Conservation (phyloP, 2,888 invertebrate genomes). For the Drosophila monieri region DNA sequence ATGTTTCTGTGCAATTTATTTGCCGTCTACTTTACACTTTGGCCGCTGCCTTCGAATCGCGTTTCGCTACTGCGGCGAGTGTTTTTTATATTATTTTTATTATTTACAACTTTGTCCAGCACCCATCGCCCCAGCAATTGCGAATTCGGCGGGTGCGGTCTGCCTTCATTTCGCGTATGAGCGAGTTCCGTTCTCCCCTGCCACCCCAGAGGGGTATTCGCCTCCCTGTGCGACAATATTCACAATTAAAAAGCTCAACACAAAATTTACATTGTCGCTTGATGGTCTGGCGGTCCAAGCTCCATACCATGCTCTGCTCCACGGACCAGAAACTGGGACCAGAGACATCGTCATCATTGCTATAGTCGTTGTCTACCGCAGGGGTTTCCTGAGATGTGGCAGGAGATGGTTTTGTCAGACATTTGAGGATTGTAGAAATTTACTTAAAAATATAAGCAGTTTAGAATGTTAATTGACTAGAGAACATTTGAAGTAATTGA, state of each 20-base stretch:
- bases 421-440: background rate
- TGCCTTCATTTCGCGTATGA: conserved; percentile 76
- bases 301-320: conserved; percentile 34
- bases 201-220: background rate
- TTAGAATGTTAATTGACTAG: background rate
- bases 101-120: conserved; percentile 55
- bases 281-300: conserved; percentile 54
- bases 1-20: conserved; percentile 71
- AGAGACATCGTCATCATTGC: conserved; percentile 51
- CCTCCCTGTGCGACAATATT: conserved; percentile 47
- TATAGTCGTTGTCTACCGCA: conserved; percentile 15
- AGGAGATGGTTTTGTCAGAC: conserved; percentile 8
- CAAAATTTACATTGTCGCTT: conserved; percentile 79
- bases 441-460: background rate
- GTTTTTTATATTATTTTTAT: conserved; percentile 33
- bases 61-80: conserved; percentile 40
- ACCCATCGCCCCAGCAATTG: conserved; percentile 23
- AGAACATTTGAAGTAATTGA: too few species aligned
- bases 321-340: conserved; percentile 36
- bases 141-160: conserved; percentile 67
- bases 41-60: conserved; percentile 57
- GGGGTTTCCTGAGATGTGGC: conserved; percentile 18
- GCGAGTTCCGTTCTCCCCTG: conserved; percentile 25
- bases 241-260: conserved; percentile 80
- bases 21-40: conserved; percentile 73